Evolutionary conservation across 2,888 invertebrate genomes (phyloP).

Genomic region (Selenia dentaria): DNA sequence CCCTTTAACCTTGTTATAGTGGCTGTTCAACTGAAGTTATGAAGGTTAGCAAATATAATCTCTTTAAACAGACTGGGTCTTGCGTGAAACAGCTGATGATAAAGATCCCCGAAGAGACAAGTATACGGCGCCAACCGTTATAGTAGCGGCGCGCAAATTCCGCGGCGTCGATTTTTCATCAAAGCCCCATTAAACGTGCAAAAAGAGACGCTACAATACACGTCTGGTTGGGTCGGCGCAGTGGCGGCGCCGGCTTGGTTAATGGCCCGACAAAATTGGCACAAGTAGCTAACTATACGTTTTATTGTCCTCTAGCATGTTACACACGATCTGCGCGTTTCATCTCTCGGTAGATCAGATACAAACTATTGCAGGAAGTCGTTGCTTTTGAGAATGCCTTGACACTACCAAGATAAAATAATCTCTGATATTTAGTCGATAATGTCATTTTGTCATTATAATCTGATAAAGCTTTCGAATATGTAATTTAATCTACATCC

Average conservation of each 20-base stretch:
- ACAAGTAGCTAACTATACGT: slow-evolving; percentile 16
- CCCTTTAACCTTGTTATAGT: no score
- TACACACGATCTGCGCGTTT: neutral
- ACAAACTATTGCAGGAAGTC: neutral
- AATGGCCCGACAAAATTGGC: slow-evolving; percentile 23
- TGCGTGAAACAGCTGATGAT: no score
- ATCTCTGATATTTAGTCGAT: slow-evolving; percentile 13
- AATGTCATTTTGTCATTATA: neutral
- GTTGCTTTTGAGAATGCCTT: neutral
- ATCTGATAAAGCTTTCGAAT: slow-evolving; percentile 2
- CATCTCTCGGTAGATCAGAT: slow-evolving; percentile 1
- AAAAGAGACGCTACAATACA: slow-evolving; percentile 16
- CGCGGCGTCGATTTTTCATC: slow-evolving; percentile 28
- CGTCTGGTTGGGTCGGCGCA: slow-evolving; percentile 5
- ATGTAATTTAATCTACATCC: neutral
- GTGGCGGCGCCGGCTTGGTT: slow-evolving; percentile 27
- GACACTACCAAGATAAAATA: slow-evolving; percentile 2
- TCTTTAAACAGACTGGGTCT: no score
- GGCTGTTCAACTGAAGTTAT: no score
- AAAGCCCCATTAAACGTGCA: slow-evolving; percentile 28
- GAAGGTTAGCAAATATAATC: no score
- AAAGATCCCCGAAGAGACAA: no score
- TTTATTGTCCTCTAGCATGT: slow-evolving; percentile 6
- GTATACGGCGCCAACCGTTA: neutral
- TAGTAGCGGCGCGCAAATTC: neutral